phyloP scores from a whole-genome alignment of 2,797 vertebrate species.

The Pteropus rufus region DNA sequence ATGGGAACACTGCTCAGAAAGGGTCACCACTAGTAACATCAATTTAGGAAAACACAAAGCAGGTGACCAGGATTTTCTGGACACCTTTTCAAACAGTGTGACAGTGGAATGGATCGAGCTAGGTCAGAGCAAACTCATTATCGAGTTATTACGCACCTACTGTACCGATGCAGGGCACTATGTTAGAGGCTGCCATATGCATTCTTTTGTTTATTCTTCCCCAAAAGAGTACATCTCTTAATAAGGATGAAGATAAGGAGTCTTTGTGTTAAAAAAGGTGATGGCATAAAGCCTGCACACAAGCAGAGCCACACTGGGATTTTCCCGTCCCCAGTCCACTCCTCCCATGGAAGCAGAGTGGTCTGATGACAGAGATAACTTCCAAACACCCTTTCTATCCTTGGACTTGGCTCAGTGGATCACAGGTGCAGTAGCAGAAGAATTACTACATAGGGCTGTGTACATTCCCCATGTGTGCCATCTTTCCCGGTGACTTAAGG shows the following conservation, averaged over 20 bases:
- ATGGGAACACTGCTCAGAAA: not conserved
- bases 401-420: not conserved
- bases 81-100: not conserved
- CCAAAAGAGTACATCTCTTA: not conserved
- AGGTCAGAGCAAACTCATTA: not conserved
- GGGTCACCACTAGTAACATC: not conserved
- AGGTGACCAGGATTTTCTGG: not conserved
- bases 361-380: not conserved
- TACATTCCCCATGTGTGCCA: accelerated
- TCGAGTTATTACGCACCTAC: not conserved
- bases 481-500: not conserved
- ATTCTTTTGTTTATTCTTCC: not conserved
- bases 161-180: not conserved
- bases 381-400: not conserved
- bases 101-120: not conserved
- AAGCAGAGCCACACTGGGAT: not conserved
- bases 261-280: not conserved
- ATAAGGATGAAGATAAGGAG: not conserved
- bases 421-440: not conserved
- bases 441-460: not conserved
- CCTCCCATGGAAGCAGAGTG: not conserved
- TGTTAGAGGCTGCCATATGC: accelerated
- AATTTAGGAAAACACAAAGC: not conserved
- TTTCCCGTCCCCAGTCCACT: not conserved
- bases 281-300: not conserved